Conservation (phyloP, 1,140 invertebrate species). For the Diorhabda sublineata region DNA sequence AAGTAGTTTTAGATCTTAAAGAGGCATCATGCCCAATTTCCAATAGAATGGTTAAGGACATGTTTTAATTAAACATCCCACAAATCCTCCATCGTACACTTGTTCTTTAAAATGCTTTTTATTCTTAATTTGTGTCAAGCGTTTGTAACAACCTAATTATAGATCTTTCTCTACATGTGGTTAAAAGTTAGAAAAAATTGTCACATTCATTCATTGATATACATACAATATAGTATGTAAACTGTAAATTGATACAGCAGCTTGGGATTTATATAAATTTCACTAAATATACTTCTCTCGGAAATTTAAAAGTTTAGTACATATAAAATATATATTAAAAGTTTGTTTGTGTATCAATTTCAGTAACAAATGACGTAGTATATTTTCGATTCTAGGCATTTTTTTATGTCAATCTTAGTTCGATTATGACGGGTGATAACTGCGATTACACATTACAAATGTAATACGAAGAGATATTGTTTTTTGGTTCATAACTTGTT, state of each 20-base stretch:
- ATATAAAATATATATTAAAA: background rate
- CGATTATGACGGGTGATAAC: too few species aligned
- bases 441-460: too few species aligned
- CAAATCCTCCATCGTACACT: conserved; percentile 24
- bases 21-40: conserved; percentile 88
- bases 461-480: too few species aligned
- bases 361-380: background rate
- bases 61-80: conserved; percentile 40
- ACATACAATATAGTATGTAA: too few species aligned
- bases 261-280: background rate
- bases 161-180: conserved; percentile 29
- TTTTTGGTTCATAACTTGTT: too few species aligned
- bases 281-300: background rate
- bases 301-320: background rate
- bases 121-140: conserved; percentile 19
- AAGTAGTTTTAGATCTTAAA: conserved; percentile 70
- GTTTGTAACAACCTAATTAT: conserved; percentile 31
- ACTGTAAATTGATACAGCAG: background rate
- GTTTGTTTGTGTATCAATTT: conserved; percentile 2
- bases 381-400: background rate
- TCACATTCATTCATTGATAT: background rate
- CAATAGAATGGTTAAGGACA: conserved; percentile 78
- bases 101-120: conserved; percentile 19
- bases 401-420: too few species aligned
- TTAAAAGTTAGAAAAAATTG: conserved; percentile 1